phyloP scores from a whole-genome alignment of 2,797 vertebrate species.

The Mionectes olivaceus region DNA sequence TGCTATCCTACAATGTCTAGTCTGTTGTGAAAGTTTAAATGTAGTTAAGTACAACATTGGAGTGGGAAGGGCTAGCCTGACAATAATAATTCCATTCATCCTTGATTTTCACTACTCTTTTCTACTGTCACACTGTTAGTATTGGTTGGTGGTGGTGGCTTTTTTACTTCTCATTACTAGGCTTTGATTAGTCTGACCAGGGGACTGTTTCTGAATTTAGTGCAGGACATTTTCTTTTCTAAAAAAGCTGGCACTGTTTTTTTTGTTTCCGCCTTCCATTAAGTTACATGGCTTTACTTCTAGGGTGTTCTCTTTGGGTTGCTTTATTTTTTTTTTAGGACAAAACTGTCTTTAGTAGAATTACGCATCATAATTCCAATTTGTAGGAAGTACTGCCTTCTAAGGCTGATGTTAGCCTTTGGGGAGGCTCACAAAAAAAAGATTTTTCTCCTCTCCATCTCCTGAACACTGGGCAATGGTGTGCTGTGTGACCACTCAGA shows the following conservation, averaged over 20 bases:
- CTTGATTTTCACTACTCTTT: not conserved
- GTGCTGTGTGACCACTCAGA: not conserved
- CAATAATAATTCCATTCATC: not conserved
- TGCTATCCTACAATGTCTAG: not conserved
- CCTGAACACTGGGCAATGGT: not conserved
- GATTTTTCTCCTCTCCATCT: not conserved
- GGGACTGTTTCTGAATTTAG: not conserved
- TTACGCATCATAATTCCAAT: not conserved
- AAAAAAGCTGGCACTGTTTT: not conserved
- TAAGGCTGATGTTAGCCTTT: not conserved
- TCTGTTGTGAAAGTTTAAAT: not conserved
- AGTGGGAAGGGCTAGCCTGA: not conserved
- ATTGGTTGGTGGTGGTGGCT: not conserved
- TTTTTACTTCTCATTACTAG: not conserved
- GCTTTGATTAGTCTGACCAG: not conserved
- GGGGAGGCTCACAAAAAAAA: not conserved
- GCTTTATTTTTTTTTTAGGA: not conserved
- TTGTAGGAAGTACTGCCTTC: not conserved
- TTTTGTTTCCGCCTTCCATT: accelerated
- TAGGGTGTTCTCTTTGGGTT: not conserved
- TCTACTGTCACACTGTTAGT: not conserved
- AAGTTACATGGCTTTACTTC: not conserved
- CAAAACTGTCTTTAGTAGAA: not conserved
- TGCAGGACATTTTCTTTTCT: not conserved
- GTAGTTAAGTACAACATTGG: not conserved